phyloP scores from a whole-genome alignment of 2,113 vertebrate genomes.

The Neotragus moschatus region DNA sequence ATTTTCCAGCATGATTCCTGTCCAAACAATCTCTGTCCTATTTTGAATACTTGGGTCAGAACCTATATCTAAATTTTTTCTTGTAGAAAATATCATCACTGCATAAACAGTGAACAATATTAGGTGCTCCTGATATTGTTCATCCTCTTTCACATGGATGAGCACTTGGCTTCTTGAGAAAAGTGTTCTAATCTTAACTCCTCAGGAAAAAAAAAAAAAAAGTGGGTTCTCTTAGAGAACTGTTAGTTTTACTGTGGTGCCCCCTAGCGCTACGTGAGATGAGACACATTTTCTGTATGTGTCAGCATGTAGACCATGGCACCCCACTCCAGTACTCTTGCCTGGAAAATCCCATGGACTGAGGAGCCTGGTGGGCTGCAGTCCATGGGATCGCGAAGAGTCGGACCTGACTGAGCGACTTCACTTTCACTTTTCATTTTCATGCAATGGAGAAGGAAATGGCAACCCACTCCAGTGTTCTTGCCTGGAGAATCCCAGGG shows the following conservation, averaged over 20 bases:
- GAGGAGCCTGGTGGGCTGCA: too few relatives aligned
- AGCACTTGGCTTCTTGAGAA: not conserved
- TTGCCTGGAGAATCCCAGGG: too few relatives aligned
- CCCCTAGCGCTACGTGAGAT: conserved; percentile 45
- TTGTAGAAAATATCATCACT: not conserved
- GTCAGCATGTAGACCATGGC: not conserved
- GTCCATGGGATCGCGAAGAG: rapidly evolving
- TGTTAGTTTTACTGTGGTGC: conserved; percentile 49
- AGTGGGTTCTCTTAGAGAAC: not conserved
- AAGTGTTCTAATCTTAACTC: not conserved
- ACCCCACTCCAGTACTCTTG: too few relatives aligned
- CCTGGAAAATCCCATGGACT: too few relatives aligned
- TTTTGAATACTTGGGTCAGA: not conserved
- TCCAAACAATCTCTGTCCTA: not conserved
- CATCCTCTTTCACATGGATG: not conserved
- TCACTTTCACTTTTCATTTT: too few relatives aligned
- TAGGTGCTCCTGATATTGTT: not conserved
- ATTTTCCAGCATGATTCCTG: not conserved
- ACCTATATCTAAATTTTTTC: not conserved
- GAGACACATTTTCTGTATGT: not conserved
- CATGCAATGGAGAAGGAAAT: too few relatives aligned
- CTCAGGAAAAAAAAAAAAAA: not conserved
- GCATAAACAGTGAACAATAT: not conserved
- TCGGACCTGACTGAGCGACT: too few relatives aligned
- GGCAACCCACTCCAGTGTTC: too few relatives aligned